phyloP scores from a whole-genome alignment of 2,888 invertebrate genomes.

The Danaus chrysippus region DNA sequence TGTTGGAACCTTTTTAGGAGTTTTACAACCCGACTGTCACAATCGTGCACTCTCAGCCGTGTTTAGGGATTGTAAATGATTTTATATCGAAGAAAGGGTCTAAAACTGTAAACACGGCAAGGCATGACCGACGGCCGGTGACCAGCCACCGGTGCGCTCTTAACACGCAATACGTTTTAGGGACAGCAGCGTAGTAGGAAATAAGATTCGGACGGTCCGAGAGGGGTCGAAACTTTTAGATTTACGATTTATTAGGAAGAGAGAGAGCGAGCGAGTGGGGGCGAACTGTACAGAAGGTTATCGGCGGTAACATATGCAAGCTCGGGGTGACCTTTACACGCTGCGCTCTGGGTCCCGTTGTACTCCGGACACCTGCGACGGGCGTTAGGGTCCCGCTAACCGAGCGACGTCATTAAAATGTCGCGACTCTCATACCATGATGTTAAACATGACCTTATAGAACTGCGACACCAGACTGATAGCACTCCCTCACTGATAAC shows the following conservation, averaged over 20 bases:
- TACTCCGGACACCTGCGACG: slow-evolving; percentile 47
- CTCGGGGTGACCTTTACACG: slow-evolving; percentile 56
- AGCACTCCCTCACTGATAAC: too few species aligned
- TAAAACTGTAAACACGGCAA: background rate
- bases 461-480: too few species aligned
- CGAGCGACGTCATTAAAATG: slow-evolving; percentile 33
- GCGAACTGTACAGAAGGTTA: slow-evolving; percentile 24
- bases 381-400: slow-evolving; percentile 60
- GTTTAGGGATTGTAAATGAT: slow-evolving; percentile 8
- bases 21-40: slow-evolving; percentile 20
- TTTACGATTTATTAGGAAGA: slow-evolving; percentile 19
- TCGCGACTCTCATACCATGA: slow-evolving; percentile 21
- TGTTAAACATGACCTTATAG: slow-evolving; percentile 1
- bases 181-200: background rate
- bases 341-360: slow-evolving; percentile 45
- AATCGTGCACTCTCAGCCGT: slow-evolving; percentile 12
- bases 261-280: slow-evolving; percentile 14
- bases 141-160: slow-evolving; percentile 9
- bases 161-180: slow-evolving; percentile 25
- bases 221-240: slow-evolving; percentile 19
- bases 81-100: slow-evolving; percentile 5
- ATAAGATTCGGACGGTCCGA: background rate
- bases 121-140: background rate
- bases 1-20: slow-evolving; percentile 26
- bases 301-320: slow-evolving; percentile 34